These are phyloP conservation scores for Branchipolynoe longqiensis DNA, from an alignment of 2,888 invertebrate genomes.

Conservation along the genomic window DNA sequence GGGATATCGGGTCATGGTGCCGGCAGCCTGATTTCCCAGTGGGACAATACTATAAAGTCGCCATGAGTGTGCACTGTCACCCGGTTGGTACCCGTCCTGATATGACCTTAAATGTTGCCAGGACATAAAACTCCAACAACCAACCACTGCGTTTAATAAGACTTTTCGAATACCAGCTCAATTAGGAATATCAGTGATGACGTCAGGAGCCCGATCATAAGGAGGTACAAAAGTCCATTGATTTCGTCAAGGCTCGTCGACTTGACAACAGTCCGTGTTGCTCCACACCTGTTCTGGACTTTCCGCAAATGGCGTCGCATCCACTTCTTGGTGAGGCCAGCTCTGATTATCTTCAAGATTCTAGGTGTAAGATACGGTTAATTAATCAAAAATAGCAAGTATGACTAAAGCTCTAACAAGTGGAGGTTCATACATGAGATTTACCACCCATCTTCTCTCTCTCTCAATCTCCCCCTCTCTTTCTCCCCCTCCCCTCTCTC, in stretches of 20 bases:
- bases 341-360: neutral
- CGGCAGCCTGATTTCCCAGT: too few species aligned
- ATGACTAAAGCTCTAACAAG: neutral
- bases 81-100: too few species aligned
- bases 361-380: neutral
- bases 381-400: neutral
- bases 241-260: neutral
- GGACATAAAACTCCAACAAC: too few species aligned
- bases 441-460: too few species aligned
- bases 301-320: neutral
- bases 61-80: too few species aligned
- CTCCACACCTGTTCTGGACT: neutral
- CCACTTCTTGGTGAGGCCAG: slow-evolving; percentile 3
- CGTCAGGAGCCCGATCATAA: neutral
- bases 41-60: too few species aligned
- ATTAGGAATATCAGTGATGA: neutral
- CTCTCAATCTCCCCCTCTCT: too few species aligned
- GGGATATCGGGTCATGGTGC: too few species aligned
- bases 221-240: slow-evolving; percentile 12
- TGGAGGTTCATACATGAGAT: neutral
- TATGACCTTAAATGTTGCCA: too few species aligned
- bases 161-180: neutral
- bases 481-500: too few species aligned
- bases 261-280: neutral
- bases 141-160: too few species aligned